Evolutionary conservation across 2,113 vertebrate genomes (phyloP).

Genomic region (Lagopus muta): DNA sequence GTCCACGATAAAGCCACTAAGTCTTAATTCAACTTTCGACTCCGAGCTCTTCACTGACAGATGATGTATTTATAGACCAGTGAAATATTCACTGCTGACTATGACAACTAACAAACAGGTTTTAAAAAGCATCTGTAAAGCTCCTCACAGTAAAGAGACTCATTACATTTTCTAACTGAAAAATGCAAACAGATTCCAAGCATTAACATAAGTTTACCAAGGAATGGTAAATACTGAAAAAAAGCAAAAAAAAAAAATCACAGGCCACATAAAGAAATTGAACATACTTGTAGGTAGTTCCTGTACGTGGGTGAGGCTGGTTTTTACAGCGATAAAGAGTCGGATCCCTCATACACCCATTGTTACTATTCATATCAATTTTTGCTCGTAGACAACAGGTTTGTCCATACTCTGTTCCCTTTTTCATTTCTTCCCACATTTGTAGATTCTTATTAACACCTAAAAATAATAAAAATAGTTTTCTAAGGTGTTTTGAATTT

Average conservation of each 20-base stretch:
- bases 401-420: constrained; percentile 88
- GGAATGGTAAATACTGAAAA: background rate
- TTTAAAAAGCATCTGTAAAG: background rate
- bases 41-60: background rate
- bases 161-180: background rate
- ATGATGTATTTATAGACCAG: background rate
- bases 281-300: constrained; percentile 88
- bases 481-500: background rate
- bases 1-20: background rate
- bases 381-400: constrained; percentile 96
- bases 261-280: background rate
- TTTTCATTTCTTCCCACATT: constrained; percentile 98
- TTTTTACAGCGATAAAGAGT: constrained; percentile 97
- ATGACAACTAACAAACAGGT: background rate
- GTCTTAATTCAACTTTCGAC: background rate
- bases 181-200: background rate
- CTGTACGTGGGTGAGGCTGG: constrained; percentile 92
- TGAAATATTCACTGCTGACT: background rate
- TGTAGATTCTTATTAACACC: constrained; percentile 93
- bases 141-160: background rate
- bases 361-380: constrained; percentile 98
- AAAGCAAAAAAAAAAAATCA: background rate
- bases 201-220: background rate
- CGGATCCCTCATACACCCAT: constrained; percentile 96
- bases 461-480: constrained; percentile 52